Evolutionary conservation across 2,113 vertebrate genomes (phyloP), one percentile per base, ranked within the genome.

Genomic region (Tychaedon coryphoeus): DNA sequence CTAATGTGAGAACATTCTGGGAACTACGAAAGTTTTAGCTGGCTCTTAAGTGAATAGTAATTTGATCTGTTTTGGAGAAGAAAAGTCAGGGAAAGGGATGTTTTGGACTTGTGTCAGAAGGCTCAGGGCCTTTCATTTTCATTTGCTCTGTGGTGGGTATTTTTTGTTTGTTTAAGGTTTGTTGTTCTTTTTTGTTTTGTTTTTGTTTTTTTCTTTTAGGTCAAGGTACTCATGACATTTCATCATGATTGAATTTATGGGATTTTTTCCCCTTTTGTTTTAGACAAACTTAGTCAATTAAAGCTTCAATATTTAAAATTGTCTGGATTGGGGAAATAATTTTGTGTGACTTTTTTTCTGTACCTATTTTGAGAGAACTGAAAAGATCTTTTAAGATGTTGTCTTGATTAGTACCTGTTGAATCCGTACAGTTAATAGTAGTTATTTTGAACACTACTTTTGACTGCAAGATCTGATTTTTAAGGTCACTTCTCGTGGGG

Each of bases 81-180:
- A 50, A 3, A 69, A 53, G 38, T 36, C 0, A 0, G 29, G 22
- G 23, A 57, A 48, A 10, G 7, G 20, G 7, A 0, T 74, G 20
- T 42, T 75, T 48, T 36, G 58, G 25, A 18, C 4, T 47, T 7
- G 2, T 14, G 9, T 33, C 14, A 12, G 43, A 61, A 83, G 28
- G 38, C 15, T 65, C 42, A 25, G 5, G 11, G 18, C 16, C 38
- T 56, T 85, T 57, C 1, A 15, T 79, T 45, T 84, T 53, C 5
- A 28, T 66, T 57, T 70, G 25, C 13, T 48, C 7, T 45, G 22
- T 43, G 20, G 7, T 71, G 24, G 10, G 6, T 58, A 18, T 8
- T 54, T 29, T 20, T 51, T 31, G 8, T 20, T 51, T 31, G 8
- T 48, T n/a, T 23, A 18, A 29, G 15, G 2, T 19, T 33, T 15